Conservation (phyloP, 2,113 vertebrate species). For the Uropsilus gracilis region DNA sequence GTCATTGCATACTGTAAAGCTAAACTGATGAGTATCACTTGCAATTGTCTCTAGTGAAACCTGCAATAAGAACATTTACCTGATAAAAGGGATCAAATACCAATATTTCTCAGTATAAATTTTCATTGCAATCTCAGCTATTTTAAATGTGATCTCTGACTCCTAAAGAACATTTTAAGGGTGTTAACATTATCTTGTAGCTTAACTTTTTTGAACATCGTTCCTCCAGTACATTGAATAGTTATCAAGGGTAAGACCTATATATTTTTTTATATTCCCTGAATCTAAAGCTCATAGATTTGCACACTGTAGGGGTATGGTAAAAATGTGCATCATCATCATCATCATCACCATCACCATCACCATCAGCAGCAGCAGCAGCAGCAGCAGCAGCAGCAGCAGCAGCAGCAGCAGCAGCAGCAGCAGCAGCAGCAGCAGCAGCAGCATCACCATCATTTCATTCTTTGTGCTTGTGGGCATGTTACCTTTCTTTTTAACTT, state of each 20-base stretch:
- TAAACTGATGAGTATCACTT: background rate
- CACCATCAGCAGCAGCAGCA: too few species aligned
- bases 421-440: too few species aligned
- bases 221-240: background rate
- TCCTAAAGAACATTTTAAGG: background rate
- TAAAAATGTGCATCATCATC: too few species aligned
- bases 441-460: too few species aligned
- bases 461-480: background rate
- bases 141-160: conserved; percentile 43
- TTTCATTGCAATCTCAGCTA: conserved; percentile 22
- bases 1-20: background rate
- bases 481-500: background rate
- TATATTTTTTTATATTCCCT: background rate
- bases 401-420: too few species aligned
- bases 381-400: too few species aligned
- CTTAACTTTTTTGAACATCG: background rate
- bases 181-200: background rate
- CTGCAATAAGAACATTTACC: conserved; percentile 21
- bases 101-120: conserved; percentile 49
- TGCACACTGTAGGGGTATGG: background rate
- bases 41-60: conserved; percentile 28
- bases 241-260: background rate
- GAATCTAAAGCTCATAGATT: background rate
- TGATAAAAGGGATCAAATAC: conserved; percentile 57
- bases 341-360: too few species aligned